These are phyloP conservation scores for Leptinotarsa defecta DNA, from an alignment of 1,140 invertebrate species.

Conservation along the genomic window DNA sequence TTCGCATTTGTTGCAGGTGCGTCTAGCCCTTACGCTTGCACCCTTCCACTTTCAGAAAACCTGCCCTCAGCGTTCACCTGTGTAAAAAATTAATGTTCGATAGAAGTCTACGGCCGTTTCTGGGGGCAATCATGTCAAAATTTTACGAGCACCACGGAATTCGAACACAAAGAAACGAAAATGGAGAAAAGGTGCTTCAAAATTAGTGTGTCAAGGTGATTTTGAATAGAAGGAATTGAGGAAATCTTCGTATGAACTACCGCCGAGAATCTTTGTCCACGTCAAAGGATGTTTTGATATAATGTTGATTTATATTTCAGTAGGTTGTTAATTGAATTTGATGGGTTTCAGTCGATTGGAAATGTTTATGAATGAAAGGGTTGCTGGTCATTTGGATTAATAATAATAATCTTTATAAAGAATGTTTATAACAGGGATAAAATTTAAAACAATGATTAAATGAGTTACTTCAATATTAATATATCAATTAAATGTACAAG, in stretches of 20 bases:
- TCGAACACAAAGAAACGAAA: not conserved
- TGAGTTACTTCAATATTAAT: too few relatives aligned
- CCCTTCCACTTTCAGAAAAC: not conserved
- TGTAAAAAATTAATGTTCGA: not conserved
- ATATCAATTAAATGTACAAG: too few relatives aligned
- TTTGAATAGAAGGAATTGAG: not conserved
- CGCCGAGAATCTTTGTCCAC: too few relatives aligned
- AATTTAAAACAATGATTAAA: too few relatives aligned
- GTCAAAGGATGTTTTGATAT: too few relatives aligned
- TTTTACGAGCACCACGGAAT: not conserved
- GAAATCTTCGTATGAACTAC: not conserved
- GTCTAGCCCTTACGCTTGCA: not conserved
- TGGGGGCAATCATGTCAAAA: not conserved
- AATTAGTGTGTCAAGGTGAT: not conserved
- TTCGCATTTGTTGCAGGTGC: not conserved
- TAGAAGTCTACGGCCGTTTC: not conserved
- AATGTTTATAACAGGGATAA: too few relatives aligned
- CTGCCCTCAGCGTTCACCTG: constrained; percentile 3
- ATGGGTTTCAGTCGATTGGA: too few relatives aligned
- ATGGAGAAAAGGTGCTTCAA: not conserved
- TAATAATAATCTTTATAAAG: too few relatives aligned
- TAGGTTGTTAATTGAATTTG: too few relatives aligned
- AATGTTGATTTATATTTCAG: too few relatives aligned
- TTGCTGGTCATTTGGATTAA: too few relatives aligned
- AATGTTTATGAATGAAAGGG: too few relatives aligned